Evolutionary conservation across 2,888 invertebrate genomes (phyloP), one percentile per base, ranked within the genome.

Genomic region (Polietes domitor): DNA sequence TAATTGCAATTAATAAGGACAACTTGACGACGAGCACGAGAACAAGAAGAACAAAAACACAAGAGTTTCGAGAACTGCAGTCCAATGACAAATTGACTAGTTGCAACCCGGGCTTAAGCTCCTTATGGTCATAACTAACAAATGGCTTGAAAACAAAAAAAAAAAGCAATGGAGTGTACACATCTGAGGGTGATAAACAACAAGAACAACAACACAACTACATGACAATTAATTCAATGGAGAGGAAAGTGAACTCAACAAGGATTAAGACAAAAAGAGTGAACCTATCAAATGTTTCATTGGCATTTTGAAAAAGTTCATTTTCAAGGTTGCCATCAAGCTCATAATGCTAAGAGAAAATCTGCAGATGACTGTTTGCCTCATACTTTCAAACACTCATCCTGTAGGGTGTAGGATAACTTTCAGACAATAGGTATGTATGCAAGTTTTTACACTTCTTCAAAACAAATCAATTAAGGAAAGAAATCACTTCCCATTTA

Each of bases 1-100:
- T 71, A 53, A 71, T 53, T 71, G 71, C 71, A 71, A 71, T 71
- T 71, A 71, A 71, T 53, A 71, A 53, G 17, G 53, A 71, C 53
- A 53, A 32, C 71, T 19, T 71, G 32, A 53, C 50, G 32, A 71
- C 10, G 43, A 26, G 15, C 24, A 71, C 53, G 24, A 71, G 19
- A 47, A 47, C 47, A 2, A 32, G 9, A 32, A 6, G 9, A 32
- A 32, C 32, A 32, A 9, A 32, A 9, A 28, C 53, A 50, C 37
- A 21, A 21, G 21, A n/a, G 41, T 41, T 72, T 19, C 17, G 9
- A 24, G 15, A 2, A 72, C 55, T 65, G n/a, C 32, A 63, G 41
- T 32, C 21, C 61, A 32, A 65, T 17, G 65, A 65, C 37, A 65
- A 65, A 65, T 65, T 37, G 65, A 65, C 65, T 65, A 21, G 65